Conservation (phyloP, 2,113 vertebrate species). For the Pitta sordida region DNA sequence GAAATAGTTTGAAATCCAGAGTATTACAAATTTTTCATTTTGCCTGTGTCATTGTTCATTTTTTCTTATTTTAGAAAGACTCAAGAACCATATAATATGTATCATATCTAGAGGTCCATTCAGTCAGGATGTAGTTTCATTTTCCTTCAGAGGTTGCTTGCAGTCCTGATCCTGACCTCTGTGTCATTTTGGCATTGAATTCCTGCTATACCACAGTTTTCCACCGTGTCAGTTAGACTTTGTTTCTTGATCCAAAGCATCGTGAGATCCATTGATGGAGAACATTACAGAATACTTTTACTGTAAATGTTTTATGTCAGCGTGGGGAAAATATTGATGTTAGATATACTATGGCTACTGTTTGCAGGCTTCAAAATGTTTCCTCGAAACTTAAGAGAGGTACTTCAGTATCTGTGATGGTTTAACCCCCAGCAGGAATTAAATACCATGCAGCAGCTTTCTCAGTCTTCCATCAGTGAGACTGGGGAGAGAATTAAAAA, state of each 20-base stretch:
- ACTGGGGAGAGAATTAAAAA: not conserved
- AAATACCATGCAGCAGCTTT: not conserved
- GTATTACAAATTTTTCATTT: not conserved
- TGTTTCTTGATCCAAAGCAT: not conserved
- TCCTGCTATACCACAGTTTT: not conserved
- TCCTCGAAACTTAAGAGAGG: not conserved
- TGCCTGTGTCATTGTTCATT: not conserved
- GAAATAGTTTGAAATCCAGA: not conserved
- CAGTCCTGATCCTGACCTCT: not conserved
- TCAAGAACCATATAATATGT: not conserved
- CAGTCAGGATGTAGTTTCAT: not conserved
- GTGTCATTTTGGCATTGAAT: not conserved
- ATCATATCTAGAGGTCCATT: not conserved
- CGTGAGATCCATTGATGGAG: not conserved
- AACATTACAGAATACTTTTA: not conserved
- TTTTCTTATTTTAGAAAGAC: not conserved
- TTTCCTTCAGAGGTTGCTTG: not conserved
- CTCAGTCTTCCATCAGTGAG: not conserved
- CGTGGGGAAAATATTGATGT: not conserved
- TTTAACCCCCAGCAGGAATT: not conserved
- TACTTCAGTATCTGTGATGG: not conserved
- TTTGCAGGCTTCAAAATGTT: not conserved
- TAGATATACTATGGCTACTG: not conserved
- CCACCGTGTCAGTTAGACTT: not conserved
- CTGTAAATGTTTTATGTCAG: accelerated